phyloP scores from a whole-genome alignment of 2,888 invertebrate species.

The Aspidiotus destructor region DNA sequence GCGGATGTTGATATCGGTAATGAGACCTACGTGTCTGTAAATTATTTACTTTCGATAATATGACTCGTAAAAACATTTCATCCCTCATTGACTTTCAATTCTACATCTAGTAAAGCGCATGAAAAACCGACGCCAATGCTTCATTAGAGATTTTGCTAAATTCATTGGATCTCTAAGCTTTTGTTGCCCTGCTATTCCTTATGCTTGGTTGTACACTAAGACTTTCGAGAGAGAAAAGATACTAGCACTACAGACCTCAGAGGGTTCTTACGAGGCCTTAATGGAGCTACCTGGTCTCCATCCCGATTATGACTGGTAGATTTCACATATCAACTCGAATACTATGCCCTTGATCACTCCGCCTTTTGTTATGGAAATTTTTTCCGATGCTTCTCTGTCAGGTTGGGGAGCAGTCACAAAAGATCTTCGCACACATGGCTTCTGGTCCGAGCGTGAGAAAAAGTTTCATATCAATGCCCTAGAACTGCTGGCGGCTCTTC shows the following conservation, averaged over 20 bases:
- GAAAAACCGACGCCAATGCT: not conserved
- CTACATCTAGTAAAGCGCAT: too few relatives aligned
- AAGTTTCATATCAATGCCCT: not conserved
- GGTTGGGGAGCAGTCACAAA: not conserved
- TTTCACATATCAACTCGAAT: not conserved
- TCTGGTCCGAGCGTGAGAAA: not conserved
- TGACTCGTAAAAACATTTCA: too few relatives aligned
- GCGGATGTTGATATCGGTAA: too few relatives aligned
- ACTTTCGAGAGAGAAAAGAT: not conserved
- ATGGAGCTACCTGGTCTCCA: not conserved
- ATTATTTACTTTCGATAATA: too few relatives aligned
- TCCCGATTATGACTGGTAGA: not conserved
- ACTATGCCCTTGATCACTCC: not conserved
- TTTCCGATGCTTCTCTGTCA: not conserved
- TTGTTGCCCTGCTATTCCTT: not conserved
- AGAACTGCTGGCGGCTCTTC: not conserved
- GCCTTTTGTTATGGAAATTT: not conserved
- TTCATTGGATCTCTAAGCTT: not conserved
- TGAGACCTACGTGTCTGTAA: too few relatives aligned
- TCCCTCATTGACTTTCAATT: too few relatives aligned
- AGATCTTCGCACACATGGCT: not conserved
- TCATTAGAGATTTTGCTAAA: not conserved
- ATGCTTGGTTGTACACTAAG: not conserved
- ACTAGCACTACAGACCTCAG: not conserved
- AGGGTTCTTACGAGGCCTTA: not conserved